Evolutionary conservation across 2,797 vertebrate genomes (phyloP).

Genomic region (Darevskia mixta): DNA sequence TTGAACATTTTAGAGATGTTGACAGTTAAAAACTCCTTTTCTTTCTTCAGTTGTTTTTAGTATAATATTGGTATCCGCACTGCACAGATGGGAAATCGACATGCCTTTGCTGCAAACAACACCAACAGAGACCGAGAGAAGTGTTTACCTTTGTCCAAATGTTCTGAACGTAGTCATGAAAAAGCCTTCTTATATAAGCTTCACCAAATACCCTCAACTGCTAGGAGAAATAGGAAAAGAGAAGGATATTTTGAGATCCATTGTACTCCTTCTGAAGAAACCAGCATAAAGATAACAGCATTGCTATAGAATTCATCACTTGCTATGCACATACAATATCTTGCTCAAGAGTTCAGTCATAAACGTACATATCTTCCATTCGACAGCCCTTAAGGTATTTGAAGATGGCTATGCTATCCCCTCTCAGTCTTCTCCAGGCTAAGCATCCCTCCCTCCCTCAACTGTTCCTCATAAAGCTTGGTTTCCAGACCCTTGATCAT

Average conservation of each 20-base stretch:
- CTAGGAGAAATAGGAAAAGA: conserved; percentile 70
- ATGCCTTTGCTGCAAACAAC: conserved; percentile 97
- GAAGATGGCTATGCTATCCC: no score
- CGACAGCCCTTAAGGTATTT: no score
- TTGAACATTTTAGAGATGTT: neutral
- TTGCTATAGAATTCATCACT: conserved; percentile 75
- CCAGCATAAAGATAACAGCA: conserved; percentile 73
- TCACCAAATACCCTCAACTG: conserved; percentile 76
- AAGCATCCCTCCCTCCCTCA: no score
- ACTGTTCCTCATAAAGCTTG: no score
- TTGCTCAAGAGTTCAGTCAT: conserved; percentile 74
- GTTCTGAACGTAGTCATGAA: conserved; percentile 67
- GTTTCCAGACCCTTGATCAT: no score
- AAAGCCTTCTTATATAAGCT: conserved; percentile 70
- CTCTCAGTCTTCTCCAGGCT: no score
- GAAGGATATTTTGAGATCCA: conserved; percentile 64
- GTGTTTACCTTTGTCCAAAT: conserved; percentile 27
- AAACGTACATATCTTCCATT: conserved; percentile 54
- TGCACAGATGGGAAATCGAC: conserved; percentile 97
- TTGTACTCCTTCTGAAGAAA: conserved; percentile 68
- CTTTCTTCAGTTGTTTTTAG: conserved; percentile 92
- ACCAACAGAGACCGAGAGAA: conserved; percentile 92
- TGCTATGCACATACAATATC: conserved; percentile 73
- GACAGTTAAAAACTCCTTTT: conserved; percentile 36
- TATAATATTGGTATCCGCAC: conserved; percentile 99